Evolutionary conservation across 2,113 vertebrate species (phyloP).

Genomic region (Tachysurus fulvidraco): DNA sequence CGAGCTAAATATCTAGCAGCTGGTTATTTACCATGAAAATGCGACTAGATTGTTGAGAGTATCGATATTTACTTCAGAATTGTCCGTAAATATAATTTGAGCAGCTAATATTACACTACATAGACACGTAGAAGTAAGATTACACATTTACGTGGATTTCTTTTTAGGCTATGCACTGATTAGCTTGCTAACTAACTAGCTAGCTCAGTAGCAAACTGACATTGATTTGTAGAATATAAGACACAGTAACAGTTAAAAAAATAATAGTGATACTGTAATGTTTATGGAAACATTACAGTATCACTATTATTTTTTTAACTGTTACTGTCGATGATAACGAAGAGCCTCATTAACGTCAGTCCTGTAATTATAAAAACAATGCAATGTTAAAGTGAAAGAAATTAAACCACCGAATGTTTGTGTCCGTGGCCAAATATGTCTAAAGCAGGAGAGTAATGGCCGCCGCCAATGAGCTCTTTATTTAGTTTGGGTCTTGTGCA

Average conservation of each 20-base stretch:
- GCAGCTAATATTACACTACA: no score
- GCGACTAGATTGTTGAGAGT: background rate
- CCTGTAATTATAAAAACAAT: background rate
- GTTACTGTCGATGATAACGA: background rate
- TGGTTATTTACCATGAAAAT: background rate
- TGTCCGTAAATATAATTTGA: background rate
- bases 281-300: no score
- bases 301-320: no score
- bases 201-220: background rate
- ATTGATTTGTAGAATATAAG: background rate
- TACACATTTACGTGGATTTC: no score
- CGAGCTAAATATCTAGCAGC: background rate
- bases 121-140: no score
- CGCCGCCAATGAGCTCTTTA: constrained; percentile 51
- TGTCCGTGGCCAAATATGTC: background rate
- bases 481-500: constrained; percentile 37
- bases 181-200: background rate
- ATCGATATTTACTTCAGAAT: background rate
- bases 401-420: background rate
- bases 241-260: background rate
- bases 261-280: no score
- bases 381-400: background rate
- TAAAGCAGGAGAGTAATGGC: constrained; percentile 14
- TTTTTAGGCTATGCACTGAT: background rate
- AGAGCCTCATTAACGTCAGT: background rate